Evolutionary conservation across 2,888 invertebrate genomes (phyloP).

Genomic region (Mongoloraphidia duomilia): DNA sequence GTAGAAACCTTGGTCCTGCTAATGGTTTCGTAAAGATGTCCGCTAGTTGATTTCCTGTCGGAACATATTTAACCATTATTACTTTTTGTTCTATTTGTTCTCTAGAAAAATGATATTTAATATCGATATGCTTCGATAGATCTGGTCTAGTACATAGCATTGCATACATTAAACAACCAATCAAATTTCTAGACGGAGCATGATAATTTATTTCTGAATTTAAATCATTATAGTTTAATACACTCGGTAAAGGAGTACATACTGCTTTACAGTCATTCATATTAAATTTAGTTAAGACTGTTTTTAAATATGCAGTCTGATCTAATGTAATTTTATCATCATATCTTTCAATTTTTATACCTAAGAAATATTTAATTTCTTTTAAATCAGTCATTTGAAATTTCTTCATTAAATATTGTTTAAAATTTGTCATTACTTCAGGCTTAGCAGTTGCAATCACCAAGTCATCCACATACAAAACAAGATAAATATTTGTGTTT

Average conservation of each 20-base stretch:
- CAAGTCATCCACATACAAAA: conserved; percentile 16
- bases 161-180: conserved; percentile 15
- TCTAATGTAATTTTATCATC: conserved; percentile 8
- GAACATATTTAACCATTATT: too few relatives aligned
- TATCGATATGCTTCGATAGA: too few relatives aligned
- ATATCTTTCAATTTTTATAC: conserved; percentile 11
- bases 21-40: too few relatives aligned
- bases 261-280: conserved; percentile 13
- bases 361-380: conserved; percentile 13
- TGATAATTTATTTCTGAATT: conserved; percentile 13
- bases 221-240: conserved; percentile 13
- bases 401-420: conserved; percentile 13
- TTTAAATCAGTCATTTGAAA: conserved; percentile 15
- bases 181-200: conserved; percentile 14
- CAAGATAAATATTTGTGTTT: conserved; percentile 8
- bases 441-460: conserved; percentile 9
- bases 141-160: conserved; percentile 13
- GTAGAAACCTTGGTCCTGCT: too few relatives aligned
- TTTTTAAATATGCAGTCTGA: conserved; percentile 12
- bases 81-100: too few relatives aligned
- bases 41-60: too few relatives aligned
- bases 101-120: too few relatives aligned
- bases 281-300: conserved; percentile 14
- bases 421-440: conserved; percentile 11
- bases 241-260: conserved; percentile 11